A percentile compares a stretch with the other conserved stretches of the same genome.
Conservation (phyloP, 2,113 vertebrate genomes). For the Progne subis region DNA sequence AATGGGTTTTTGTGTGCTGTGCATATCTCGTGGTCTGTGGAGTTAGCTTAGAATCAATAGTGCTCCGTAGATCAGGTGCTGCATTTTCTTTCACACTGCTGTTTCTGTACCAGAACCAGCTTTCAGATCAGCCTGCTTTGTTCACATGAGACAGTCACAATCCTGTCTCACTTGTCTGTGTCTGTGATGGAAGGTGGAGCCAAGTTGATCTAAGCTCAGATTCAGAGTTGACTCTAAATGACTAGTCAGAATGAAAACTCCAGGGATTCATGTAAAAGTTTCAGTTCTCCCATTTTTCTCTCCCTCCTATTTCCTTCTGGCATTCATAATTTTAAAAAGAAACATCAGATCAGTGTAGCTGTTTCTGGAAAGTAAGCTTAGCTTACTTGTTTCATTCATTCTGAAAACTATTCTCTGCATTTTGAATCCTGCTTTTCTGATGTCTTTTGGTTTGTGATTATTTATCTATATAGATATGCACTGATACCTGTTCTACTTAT, state of each 20-base stretch:
- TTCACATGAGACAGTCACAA: not conserved
- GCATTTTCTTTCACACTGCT: not conserved
- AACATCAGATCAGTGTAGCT: not conserved
- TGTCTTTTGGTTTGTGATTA: not conserved
- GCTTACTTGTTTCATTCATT: not conserved
- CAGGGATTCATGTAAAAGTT: not conserved
- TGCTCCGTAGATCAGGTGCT: not conserved
- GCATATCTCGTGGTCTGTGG: accelerated
- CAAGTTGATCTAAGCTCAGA: not conserved
- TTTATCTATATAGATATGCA: not conserved
- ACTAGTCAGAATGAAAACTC: not conserved
- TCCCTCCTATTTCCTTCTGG: not conserved
- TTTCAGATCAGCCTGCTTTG: not conserved
- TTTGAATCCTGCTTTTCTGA: not conserved
- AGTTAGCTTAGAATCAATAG: not conserved
- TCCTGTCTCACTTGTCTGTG: not conserved
- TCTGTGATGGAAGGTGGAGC: not conserved
- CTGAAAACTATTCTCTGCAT: not conserved
- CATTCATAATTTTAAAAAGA: not conserved
- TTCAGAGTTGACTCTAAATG: not conserved
- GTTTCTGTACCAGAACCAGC: not conserved
- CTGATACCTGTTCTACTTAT: not conserved
- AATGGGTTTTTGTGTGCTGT: not conserved
- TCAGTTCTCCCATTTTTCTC: accelerated
- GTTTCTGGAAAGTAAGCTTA: not conserved